A percentile compares a stretch with the other conserved stretches of the same genome.
Conservation (phyloP, 2,797 vertebrate species). For the Lithobates pipiens region DNA sequence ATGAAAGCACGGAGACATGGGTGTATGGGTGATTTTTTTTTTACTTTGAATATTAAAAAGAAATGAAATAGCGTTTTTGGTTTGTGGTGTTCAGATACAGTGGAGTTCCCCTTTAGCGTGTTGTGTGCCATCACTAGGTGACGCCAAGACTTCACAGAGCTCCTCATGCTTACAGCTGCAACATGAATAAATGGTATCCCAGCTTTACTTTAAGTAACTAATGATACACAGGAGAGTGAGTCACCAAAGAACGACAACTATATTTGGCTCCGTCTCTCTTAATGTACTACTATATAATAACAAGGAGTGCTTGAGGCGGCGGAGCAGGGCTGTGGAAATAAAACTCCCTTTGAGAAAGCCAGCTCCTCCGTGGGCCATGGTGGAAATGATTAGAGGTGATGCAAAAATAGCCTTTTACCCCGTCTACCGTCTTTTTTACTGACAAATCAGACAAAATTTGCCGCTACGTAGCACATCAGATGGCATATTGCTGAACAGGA, state of each 20-base stretch:
- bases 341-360: constrained; percentile 41
- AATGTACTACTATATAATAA: constrained; percentile 54
- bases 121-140: not conserved
- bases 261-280: constrained; percentile 53
- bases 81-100: too few relatives aligned
- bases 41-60: too few relatives aligned
- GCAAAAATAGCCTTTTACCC: constrained; percentile 38
- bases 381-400: constrained; percentile 42
- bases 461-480: not conserved
- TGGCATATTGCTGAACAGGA: not conserved
- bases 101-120: not conserved
- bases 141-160: not conserved
- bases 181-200: not conserved
- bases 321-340: constrained; percentile 42
- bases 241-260: constrained; percentile 45
- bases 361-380: not conserved
- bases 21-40: too few relatives aligned
- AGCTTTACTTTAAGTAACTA: constrained; percentile 42
- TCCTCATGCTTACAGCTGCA: not conserved
- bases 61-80: too few relatives aligned
- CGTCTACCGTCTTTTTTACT: not conserved
- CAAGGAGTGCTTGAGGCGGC: constrained; percentile 36
- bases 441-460: not conserved
- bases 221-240: constrained; percentile 44
- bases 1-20: too few relatives aligned